These are phyloP conservation scores for Dorcus hopei DNA, from an alignment of 2,888 invertebrate genomes.

Conservation along the genomic window DNA sequence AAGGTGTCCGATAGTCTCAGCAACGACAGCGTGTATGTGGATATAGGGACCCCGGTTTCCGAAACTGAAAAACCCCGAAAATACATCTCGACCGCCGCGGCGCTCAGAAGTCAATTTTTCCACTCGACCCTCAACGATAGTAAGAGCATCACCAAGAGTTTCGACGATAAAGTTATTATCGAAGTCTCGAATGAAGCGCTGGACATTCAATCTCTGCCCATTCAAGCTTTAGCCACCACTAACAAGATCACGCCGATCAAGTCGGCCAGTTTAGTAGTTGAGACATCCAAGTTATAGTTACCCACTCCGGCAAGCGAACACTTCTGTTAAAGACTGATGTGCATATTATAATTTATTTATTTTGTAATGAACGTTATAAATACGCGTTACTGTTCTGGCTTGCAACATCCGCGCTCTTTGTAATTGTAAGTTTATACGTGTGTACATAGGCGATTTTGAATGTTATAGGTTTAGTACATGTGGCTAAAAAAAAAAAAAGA, in stretches of 20 bases:
- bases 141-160: constrained; percentile 37
- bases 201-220: constrained; percentile 26
- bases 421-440: too few relatives aligned
- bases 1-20: constrained; percentile 40
- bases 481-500: too few relatives aligned
- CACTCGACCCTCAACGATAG: constrained; percentile 42
- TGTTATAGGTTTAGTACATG: too few relatives aligned
- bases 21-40: constrained; percentile 45
- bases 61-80: constrained; percentile 40
- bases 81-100: constrained; percentile 51
- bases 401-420: too few relatives aligned
- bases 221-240: neutral
- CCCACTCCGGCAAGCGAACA: constrained; percentile 12
- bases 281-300: constrained; percentile 23
- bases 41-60: constrained; percentile 38
- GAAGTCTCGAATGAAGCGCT: constrained; percentile 45
- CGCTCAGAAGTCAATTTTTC: constrained; percentile 55
- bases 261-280: constrained; percentile 5
- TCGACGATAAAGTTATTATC: constrained; percentile 44
- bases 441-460: too few relatives aligned
- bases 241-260: constrained; percentile 2
- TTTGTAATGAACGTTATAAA: neutral
- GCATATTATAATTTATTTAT: constrained; percentile 18
- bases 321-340: constrained; percentile 27
- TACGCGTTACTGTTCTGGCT: too few relatives aligned